Base-by-base conservation (phyloP, 2,888 invertebrate genomes). In the Platycheirus rosarum region DNA sequence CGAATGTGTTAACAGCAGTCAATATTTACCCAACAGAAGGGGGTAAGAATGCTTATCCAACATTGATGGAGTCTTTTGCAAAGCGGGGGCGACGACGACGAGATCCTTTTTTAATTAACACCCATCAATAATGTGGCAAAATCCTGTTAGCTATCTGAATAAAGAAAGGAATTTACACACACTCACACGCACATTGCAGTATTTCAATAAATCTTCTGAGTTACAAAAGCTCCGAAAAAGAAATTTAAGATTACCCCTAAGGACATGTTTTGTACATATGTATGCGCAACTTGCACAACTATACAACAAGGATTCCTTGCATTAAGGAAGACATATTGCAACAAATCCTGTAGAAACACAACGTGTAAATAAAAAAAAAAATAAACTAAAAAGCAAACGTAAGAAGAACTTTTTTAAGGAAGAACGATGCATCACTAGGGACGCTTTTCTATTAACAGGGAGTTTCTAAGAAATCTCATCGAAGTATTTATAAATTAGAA, bases 311-410 rank as follows among this genome's bases (percentile, higher is more conserved):
- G 68, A 60, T 68, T 49, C 57, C 49, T 51, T 74, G 66, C 40
- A 74, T 53, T 60, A 68, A 75, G 35, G 42, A 68, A 29, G 51
- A 75, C 68, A 68, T 53, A 75, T 75, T 44, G 60, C 68, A 68
- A 49, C 44, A 32, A 32, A 74, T 57, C 57, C 14, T 18, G 9
- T 14, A 42, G 32, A 66, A 48, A 74, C 26, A 65, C 11, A 55
- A 65, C 46, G 55, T 57, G 46, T 35, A 44, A 69, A 14, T 16
- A 11, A 13, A 20, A 55, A 55, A 26, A 35, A 26, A 11, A 46
- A 32, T n/a, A n/a, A n/a, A n/a, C n/a, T n/a, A 11, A 13, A 49
- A 44, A n/a, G 29, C 4, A 63, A 63, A 16, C 35, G 46, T 53
- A 42, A 46, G 66, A 48, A 48, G 48, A 73, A 68, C 23, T 68